Base-by-base conservation (phyloP, 2,888 invertebrate species). In the Myopa tessellatipennis region DNA sequence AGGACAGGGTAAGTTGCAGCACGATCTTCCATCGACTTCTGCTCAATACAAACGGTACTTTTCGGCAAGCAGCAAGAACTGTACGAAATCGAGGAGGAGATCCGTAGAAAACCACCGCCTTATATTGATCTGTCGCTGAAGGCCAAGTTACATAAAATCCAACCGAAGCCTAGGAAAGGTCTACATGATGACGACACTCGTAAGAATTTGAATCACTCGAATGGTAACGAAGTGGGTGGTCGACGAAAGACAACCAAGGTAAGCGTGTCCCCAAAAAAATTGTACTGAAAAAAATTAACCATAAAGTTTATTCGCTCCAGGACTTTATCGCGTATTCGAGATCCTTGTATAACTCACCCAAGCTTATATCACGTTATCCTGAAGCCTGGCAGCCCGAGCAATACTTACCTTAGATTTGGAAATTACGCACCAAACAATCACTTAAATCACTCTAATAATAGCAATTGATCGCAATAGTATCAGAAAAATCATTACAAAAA, bases 71-170 rank as follows among this genome's bases (percentile, higher is more conserved):
- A 89, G 88, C 83, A 86, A 83, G 85, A 89, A 75, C 80, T 89
- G 0, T 83, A 87, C n/a, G 86, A 87, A 78, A 89, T 89, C 50
- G 88, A 89, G 79, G 83, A 88, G 70, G 85, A 85, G 18, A 89
- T 89, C 14, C 83, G 81, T 14, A 84, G 81, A 16, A 84, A 84
- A 55, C 89, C 88, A 0, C 86, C 87, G 2, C 87, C 89, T 4
- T 82, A 80, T 3, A 87, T 89, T 75, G 84, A 88, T 79, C 83
- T 89, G 58, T 83, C 85, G 3, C 73, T 88, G 12, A 83, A 81
- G 36, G 79, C 87, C 0, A 84, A 81, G 50, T 82, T 80, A 0
- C 83, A 85, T 67, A 83, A 74, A 26, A 70, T 78, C 40, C 68
- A 1, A 45, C n/a, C 16, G 26, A 65, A 7, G 34, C 50, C 12